Conservation (phyloP, 2,113 vertebrate genomes). For the Bungarus multicinctus region DNA sequence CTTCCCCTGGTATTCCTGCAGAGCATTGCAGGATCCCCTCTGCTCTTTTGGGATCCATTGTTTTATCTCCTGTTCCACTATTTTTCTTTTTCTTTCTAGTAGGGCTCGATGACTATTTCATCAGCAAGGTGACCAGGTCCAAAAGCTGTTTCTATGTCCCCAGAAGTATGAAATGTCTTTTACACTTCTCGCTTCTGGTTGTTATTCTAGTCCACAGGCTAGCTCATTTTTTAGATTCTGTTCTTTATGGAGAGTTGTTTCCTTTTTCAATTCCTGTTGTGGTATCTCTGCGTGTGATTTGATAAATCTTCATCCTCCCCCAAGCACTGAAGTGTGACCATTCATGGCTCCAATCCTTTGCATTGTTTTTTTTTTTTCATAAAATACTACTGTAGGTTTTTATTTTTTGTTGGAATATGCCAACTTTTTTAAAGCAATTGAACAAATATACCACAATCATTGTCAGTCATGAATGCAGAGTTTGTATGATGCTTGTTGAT, state of each 20-base stretch:
- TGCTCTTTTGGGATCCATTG: neutral
- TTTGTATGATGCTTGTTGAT: too few species aligned
- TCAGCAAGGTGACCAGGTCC: neutral
- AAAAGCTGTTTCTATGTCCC: neutral
- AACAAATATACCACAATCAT: too few species aligned
- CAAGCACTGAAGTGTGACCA: neutral
- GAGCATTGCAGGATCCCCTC: neutral
- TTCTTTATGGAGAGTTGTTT: neutral
- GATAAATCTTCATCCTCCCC: neutral
- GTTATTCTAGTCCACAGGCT: neutral
- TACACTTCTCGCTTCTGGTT: neutral
- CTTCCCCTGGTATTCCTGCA: neutral
- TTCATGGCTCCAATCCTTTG: too few species aligned
- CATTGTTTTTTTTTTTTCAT: too few species aligned
- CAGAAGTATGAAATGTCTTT: neutral
- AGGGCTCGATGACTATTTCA: neutral
- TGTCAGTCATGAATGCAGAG: too few species aligned
- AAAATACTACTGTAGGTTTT: too few species aligned
- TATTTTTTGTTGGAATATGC: too few species aligned
- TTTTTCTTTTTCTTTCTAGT: neutral
- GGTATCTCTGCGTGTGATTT: neutral
- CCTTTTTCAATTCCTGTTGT: neutral
- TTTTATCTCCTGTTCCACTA: neutral
- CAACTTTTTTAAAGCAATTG: too few species aligned
- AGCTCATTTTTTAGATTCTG: neutral